Base-by-base conservation (phyloP, 2,888 invertebrate genomes). In the Bedellia somnulentella region DNA sequence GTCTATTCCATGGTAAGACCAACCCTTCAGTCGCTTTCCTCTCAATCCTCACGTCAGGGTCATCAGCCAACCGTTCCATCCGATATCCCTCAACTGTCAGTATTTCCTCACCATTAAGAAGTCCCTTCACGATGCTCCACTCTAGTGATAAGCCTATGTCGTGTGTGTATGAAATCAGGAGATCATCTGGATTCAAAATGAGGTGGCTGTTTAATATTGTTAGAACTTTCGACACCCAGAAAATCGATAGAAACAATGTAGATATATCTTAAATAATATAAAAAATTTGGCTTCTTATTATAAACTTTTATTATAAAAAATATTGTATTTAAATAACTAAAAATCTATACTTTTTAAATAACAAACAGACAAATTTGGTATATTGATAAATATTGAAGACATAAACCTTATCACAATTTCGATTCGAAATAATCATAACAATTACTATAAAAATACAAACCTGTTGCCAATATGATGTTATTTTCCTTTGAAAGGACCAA, bases 11-110 rank as follows among this genome's bases (percentile, higher is more conserved):
- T 1, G 76, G 67, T 18, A 87, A 52, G 29, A 73, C 52, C 47
- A 91, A 89, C n/a, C n/a, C n/a, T 35, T 90, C 90, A 37, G 83
- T 86, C 41, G 88, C 87, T 26, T 80, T 78, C 38, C 92, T 77
- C 57, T 91, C 91, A 3, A 82, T 67, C 37, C 81, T 76, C 6
- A 91, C 73, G 34, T 84, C 81, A 14, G 80, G 80, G 44, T 82
- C 80, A 31, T 85, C 83, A 1, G 58, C 46, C 6, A 83, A 63
- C 6, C 81, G 78, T 40, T 81, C 75, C 46, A 86, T 71, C 35
- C 80, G 77, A 37, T 87, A 79, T 2, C 86, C 86, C 38, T 85
- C 85, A 15, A 90, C 73, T 5, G 81, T 80, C 38, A 89, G 80
- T 39, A 89, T 82, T 45, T 88, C 86, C 23, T 82, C 82, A 34